Evolutionary conservation across 2,888 invertebrate genomes (phyloP), one percentile per base, ranked within the genome.

Genomic region (Cabera pusaria): DNA sequence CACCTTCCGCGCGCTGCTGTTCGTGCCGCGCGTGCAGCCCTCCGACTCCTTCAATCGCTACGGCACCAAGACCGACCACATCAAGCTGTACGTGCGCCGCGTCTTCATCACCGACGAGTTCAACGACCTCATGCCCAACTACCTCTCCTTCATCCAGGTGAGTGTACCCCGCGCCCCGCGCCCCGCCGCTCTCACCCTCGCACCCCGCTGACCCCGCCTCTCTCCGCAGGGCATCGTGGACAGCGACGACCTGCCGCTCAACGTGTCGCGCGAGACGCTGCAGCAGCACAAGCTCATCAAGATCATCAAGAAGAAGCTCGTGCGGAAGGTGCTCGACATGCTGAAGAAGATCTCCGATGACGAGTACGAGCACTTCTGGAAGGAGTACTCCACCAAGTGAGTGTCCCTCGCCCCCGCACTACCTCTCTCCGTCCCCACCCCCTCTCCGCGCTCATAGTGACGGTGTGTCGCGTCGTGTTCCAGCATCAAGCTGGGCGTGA

Each of bases 41-140:
- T 91, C 93, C 5, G 99, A 99, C 76, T 95, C 94, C 62, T 99
- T 99, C 92, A 97, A 97, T 85, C 93, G 94, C 72, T 99, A 99
- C 77, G 99, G 98, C 59, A 96, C 97, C 53, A 96, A 96, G 72
- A 93, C 95, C 2, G 98, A 98, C 78, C 95, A 97, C 82, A 98
- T 98, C 68, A 98, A 98, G 90, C 91, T 99, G 46, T 99, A 97
- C 83, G 99, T 99, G 36, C 93, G 99, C 43, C 92, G 99, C 45
- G 99, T 99, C 6, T 99, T 99, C 90, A 99, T 99, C 85, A 99
- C 99, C 4, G 99, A 99, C 80, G 98, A 99, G 90, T 99, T 99
- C 91, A 97, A 97, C 77, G 99, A 99, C 74, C 97, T 99, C 95
- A 97, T 99, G 95, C 99, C 99, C 52, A 98, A 96, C 78, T 99